phyloP scores from a whole-genome alignment of 23 tunicate species.

The Trididemnum nubilum region DNA sequence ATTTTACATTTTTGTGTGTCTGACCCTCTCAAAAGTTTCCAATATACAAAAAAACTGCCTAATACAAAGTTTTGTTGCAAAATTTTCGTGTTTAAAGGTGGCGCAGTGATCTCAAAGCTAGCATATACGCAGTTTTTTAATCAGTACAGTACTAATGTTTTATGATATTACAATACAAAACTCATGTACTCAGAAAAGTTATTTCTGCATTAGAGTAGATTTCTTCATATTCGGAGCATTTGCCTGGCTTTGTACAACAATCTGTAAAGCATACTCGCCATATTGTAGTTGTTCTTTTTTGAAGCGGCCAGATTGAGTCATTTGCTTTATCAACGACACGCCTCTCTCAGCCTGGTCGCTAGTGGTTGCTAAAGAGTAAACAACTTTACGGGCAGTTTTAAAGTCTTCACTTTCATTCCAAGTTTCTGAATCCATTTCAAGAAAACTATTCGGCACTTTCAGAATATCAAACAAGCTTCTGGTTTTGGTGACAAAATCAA shows the following conservation, averaged over 20 bases:
- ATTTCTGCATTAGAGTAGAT: neutral
- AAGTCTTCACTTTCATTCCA: constrained; percentile 3
- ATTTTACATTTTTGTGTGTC: neutral
- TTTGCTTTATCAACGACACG: neutral
- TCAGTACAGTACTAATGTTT: neutral
- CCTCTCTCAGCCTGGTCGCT: neutral
- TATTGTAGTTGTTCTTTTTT: neutral
- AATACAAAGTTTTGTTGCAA: neutral
- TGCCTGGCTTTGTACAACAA: neutral
- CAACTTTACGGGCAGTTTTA: neutral
- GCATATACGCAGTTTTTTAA: neutral
- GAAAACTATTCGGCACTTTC: neutral
- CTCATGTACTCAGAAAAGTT: neutral
- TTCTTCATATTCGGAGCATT: neutral
- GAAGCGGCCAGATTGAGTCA: constrained; percentile 12
- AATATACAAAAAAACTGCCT: neutral
- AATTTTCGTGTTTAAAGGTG: neutral
- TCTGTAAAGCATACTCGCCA: neutral
- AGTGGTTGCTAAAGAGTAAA: constrained; percentile 2
- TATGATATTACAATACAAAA: neutral
- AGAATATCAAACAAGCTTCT: neutral
- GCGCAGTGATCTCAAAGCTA: neutral
- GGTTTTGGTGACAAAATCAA: constrained; percentile 8
- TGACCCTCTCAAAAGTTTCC: neutral
- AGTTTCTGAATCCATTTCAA: constrained; percentile 10